Conservation (phyloP, 2,888 invertebrate genomes). For the Drosophila crucigera region DNA sequence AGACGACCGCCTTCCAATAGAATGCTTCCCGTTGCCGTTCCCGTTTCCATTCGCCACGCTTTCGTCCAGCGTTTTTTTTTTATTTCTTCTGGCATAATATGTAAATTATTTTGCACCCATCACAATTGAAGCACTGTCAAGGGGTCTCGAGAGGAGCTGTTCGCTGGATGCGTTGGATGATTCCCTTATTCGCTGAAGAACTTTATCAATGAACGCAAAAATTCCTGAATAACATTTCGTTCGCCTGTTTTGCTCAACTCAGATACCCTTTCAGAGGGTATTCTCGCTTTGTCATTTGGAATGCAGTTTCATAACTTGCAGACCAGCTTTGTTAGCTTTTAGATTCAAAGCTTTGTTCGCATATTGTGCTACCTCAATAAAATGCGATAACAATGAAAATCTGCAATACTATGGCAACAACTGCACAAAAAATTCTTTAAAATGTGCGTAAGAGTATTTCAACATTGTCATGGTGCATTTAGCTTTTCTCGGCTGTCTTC, state of each 20-base stretch:
- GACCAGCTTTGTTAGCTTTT: not conserved
- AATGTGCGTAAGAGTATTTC: conserved; percentile 12
- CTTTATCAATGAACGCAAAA: conserved; percentile 70
- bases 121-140: conserved; percentile 35
- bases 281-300: not conserved
- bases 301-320: not conserved
- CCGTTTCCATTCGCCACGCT: conserved; percentile 6
- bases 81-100: conserved; percentile 53
- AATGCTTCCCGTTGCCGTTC: conserved; percentile 6
- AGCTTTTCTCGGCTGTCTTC: conserved; percentile 3
- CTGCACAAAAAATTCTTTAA: not conserved
- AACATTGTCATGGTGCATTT: not conserved
- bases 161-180: conserved; percentile 20
- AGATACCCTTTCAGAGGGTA: conserved; percentile 7
- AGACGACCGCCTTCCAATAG: conserved; percentile 25
- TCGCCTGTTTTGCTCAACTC: conserved; percentile 7
- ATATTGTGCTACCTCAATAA: not conserved
- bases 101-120: conserved; percentile 69
- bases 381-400: not conserved
- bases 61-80: conserved; percentile 18
- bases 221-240: conserved; percentile 63
- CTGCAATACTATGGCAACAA: not conserved
- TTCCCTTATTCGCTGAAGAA: conserved; percentile 55
- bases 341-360: not conserved
- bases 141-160: not conserved